A percentile compares a stretch with the other conserved stretches of the same genome.
These are phyloP conservation scores for Zosterops hypoxanthus DNA, from an alignment of 2,113 vertebrate genomes.

Conservation along the genomic window DNA sequence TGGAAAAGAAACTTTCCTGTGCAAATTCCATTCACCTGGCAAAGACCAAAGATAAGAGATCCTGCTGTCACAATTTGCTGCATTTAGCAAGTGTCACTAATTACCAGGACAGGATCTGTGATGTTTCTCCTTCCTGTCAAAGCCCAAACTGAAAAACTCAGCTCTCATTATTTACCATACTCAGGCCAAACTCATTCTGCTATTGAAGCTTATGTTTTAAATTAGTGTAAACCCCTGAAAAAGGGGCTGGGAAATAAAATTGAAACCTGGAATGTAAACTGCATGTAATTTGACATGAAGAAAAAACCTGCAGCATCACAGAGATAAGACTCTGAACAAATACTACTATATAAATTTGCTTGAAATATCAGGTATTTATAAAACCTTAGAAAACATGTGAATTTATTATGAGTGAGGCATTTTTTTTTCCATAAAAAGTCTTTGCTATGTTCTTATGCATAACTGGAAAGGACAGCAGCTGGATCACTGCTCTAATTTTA, in stretches of 20 bases:
- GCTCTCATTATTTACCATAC: not conserved
- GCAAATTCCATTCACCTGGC: not conserved
- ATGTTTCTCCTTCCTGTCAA: not conserved
- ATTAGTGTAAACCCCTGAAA: not conserved
- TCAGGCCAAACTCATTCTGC: not conserved
- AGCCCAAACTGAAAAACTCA: not conserved
- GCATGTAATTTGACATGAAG: not conserved
- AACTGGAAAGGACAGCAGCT: not conserved
- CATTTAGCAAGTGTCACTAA: not conserved
- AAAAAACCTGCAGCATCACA: not conserved
- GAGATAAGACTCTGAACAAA: not conserved
- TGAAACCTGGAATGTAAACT: slow-evolving; percentile 22
- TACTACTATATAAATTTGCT: not conserved
- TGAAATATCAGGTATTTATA: not conserved
- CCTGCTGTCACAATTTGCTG: not conserved
- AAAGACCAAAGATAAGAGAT: not conserved
- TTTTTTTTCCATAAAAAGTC: not conserved
- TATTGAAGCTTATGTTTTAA: not conserved
- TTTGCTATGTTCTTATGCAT: not conserved
- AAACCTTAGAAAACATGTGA: not conserved
- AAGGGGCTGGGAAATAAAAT: slow-evolving; percentile 8
- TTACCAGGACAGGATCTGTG: not conserved
- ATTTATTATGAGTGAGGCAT: not conserved
- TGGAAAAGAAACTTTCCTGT: not conserved
- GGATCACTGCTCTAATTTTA: not conserved